A percentile compares a stretch with the other conserved stretches of the same genome.
Evolutionary conservation across 1,140 invertebrate species (phyloP).

Genomic region (Platyscapa corneri): DNA sequence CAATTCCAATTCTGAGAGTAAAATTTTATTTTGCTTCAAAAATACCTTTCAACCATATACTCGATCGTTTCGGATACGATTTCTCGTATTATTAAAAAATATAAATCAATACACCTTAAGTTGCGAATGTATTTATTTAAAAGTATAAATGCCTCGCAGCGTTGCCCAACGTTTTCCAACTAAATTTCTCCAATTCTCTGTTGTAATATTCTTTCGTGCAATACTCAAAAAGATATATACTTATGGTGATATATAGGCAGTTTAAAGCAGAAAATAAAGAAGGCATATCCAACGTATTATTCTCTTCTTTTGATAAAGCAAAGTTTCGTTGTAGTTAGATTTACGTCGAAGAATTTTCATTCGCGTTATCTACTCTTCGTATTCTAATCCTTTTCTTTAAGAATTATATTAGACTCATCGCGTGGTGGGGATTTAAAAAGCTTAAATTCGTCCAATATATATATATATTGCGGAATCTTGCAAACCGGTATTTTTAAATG

Average conservation of each 20-base stretch:
- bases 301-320: neutral
- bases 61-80: too few relatives aligned
- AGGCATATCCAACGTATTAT: neutral
- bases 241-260: conserved; percentile 10
- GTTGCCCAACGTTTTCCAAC: neutral
- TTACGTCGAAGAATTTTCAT: neutral
- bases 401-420: neutral
- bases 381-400: neutral
- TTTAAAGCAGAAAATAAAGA: conserved; percentile 2
- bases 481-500: too few relatives aligned
- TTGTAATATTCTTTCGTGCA: neutral
- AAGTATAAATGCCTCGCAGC: neutral
- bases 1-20: too few relatives aligned
- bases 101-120: neutral
- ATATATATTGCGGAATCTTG: too few relatives aligned
- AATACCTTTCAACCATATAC: too few relatives aligned
- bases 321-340: neutral
- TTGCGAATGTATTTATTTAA: too few relatives aligned
- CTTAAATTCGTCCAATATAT: too few relatives aligned
- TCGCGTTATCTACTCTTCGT: neutral
- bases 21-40: too few relatives aligned
- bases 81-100: too few relatives aligned
- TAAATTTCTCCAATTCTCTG: neutral
- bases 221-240: conserved; percentile 17
- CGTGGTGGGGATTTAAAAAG: too few relatives aligned